Evolutionary conservation across 2,113 vertebrate species (phyloP).

Genomic region (Podarcis cretensis): DNA sequence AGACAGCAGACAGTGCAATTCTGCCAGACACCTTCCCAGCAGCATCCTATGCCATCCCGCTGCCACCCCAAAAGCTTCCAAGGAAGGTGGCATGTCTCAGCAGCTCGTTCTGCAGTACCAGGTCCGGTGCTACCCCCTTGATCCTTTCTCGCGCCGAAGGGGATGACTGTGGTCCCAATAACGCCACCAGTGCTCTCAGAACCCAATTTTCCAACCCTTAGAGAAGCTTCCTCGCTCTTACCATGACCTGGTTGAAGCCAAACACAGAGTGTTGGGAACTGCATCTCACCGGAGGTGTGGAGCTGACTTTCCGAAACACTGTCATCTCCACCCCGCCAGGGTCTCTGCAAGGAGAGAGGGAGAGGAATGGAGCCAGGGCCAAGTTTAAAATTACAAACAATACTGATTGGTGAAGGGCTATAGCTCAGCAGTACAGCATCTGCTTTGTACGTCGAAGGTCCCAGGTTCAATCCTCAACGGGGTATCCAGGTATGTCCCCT

Average conservation of each 20-base stretch:
- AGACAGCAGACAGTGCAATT: background rate
- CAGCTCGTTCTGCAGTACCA: background rate
- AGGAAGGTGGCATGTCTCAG: background rate
- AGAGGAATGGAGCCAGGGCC: background rate
- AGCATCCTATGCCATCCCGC: background rate
- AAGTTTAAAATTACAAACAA: background rate
- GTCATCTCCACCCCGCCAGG: constrained; percentile 90
- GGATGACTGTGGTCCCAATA: background rate
- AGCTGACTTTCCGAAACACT: constrained; percentile 89
- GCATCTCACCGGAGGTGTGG: constrained; percentile 89
- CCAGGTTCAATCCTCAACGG: no score
- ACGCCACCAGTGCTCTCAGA: background rate
- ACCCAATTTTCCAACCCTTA: background rate
- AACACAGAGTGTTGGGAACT: constrained; percentile 92
- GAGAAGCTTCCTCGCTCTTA: constrained; percentile 66
- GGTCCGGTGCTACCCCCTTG: background rate
- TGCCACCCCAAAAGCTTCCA: background rate
- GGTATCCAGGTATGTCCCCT: no score
- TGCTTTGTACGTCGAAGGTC: no score
- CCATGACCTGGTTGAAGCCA: constrained; percentile 91
- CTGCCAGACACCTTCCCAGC: background rate
- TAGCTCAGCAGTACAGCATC: no score
- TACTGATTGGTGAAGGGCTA: background rate
- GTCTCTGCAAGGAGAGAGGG: constrained; percentile 69
- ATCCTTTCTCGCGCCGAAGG: background rate